Evolutionary conservation across 1,140 invertebrate genomes (phyloP), one percentile per base, ranked within the genome.

Genomic region (Phenacoccus solenopsis): DNA sequence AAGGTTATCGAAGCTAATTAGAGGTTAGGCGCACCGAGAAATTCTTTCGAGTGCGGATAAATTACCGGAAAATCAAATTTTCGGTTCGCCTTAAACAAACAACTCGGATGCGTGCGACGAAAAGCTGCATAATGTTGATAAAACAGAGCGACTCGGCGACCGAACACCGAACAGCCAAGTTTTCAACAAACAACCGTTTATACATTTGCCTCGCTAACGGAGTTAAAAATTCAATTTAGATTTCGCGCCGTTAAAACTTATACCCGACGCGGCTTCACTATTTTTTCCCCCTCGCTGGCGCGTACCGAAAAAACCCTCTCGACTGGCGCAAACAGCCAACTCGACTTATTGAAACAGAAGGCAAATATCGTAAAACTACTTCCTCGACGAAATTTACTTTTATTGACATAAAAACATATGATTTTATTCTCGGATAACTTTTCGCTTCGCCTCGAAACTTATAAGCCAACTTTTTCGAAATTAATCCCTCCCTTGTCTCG

Each of bases 401-500:
- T 49, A 49, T 49, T 49, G 38, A 49, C 38, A 49, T 49, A 49
- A 32, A 32, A 49, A 49, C 38, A 49, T 49, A 49, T n/a, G 38
- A 49, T n/a, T 49, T 49, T n/a, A 49, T 49, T 49, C 38, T 49
- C 20, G 38, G 20, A 10, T n/a, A 49, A 49, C 38, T 49, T 49
- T 49, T 49, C 30, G n/a, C 30, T 32, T 13, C 13, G 13, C 30
- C 13, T 32, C 13, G 30, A 32, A 49, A 49, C 20, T 49, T 49
- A 49, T n/a, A 49, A 7, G 30, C 30, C 13, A n/a, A 13, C 30
- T 49, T 49, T 16, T 49, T n/a, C n/a, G n/a, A n/a, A 49, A 49
- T 16, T 49, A 49, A 16, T 16, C 38, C 20, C 20, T n/a, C n/a
- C n/a, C n/a, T n/a, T n/a, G n/a, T n/a, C n/a, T n/a, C n/a, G n/a